phyloP scores from a whole-genome alignment of 2,888 invertebrate genomes.

The Caenorhabditis drosophilae region DNA sequence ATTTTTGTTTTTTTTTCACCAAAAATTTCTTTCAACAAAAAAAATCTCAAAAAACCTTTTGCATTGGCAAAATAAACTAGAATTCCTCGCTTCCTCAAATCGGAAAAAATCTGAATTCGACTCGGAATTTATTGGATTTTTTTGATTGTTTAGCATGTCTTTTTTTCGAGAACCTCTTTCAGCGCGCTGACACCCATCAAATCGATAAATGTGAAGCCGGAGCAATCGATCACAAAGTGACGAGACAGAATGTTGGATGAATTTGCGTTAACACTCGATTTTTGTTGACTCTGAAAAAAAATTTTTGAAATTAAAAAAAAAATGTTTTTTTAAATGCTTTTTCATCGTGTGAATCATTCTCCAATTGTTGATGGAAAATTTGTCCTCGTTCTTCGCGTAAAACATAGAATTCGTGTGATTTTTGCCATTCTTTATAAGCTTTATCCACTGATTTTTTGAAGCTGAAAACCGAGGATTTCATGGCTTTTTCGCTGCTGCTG shows the following conservation, averaged over 20 bases:
- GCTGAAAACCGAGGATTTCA: conserved; percentile 18
- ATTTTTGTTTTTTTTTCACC: conserved; percentile 4
- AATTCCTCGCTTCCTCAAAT: conserved; percentile 55
- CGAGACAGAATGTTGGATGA: conserved; percentile 37
- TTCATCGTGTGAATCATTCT: not conserved
- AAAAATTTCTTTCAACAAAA: no score
- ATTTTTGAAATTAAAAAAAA: not conserved
- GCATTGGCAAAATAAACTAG: conserved; percentile 67
- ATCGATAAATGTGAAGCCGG: conserved; percentile 68
- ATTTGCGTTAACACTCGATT: conserved; percentile 7
- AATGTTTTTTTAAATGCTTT: not conserved
- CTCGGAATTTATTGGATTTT: not conserved
- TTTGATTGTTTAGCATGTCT: not conserved
- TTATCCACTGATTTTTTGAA: conserved; percentile 48
- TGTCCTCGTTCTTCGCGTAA: conserved; percentile 34
- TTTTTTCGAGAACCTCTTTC: conserved; percentile 49
- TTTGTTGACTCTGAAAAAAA: conserved; percentile 12
- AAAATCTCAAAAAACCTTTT: conserved; percentile 47
- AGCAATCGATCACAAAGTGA: conserved; percentile 67
- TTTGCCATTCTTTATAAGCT: conserved; percentile 48
- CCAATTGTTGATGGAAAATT: not conserved
- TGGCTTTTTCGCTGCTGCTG: not conserved
- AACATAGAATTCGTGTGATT: conserved; percentile 51
- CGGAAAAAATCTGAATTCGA: conserved; percentile 50
- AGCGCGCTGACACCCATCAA: conserved; percentile 67